Percentiles rank a stretch among this genome's conserved stretches.
Evolutionary conservation across 2,113 vertebrate species (phyloP).

Genomic region (Hyperopisus bebe): DNA sequence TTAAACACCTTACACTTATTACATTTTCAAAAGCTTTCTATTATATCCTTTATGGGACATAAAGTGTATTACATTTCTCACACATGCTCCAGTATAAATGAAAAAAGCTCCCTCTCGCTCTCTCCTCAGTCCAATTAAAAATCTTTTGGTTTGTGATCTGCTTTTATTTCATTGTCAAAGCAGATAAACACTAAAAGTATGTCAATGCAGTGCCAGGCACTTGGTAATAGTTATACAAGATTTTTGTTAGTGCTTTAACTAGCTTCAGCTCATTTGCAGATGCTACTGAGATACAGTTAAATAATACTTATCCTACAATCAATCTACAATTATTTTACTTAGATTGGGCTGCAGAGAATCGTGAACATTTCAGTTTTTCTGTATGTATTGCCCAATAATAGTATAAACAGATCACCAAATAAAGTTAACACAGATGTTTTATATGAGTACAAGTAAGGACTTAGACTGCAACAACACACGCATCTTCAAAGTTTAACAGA

Average conservation of each 20-base stretch:
- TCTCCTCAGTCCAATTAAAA: background rate
- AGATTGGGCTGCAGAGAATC: background rate
- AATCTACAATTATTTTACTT: background rate
- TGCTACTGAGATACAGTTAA: background rate
- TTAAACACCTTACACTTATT: background rate
- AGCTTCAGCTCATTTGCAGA: background rate
- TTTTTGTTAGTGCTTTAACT: background rate
- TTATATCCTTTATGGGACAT: background rate
- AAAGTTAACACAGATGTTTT: background rate
- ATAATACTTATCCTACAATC: background rate
- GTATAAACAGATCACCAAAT: background rate
- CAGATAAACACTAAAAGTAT: background rate
- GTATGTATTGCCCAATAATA: background rate
- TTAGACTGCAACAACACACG: background rate
- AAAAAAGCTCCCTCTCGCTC: background rate
- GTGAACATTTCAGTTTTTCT: background rate
- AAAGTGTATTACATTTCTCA: background rate
- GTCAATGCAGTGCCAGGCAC: background rate
- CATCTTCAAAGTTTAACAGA: background rate
- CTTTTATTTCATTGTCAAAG: background rate
- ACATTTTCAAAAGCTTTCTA: background rate
- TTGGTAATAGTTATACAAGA: background rate
- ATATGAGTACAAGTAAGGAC: background rate
- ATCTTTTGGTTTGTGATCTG: background rate
- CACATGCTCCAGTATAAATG: background rate